phyloP scores from a whole-genome alignment of 2,113 vertebrate species.

The Oreochromis niloticus region DNA sequence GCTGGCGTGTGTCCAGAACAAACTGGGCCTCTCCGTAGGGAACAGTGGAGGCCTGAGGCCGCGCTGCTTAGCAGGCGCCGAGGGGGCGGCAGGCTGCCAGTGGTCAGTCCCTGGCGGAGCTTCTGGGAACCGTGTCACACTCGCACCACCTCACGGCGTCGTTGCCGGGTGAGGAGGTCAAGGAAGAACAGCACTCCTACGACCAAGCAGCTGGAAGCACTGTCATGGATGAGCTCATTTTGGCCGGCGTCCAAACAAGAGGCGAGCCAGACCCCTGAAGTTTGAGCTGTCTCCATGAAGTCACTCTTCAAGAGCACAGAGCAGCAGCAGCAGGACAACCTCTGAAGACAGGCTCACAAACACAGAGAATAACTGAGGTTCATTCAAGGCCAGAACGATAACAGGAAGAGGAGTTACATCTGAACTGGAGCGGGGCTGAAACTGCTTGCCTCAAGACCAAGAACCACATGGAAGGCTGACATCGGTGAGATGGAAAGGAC shows the following conservation, averaged over 20 bases:
- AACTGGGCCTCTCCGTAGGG: conserved; percentile 57
- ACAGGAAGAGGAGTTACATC: conserved; percentile 1
- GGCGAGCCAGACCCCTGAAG: conserved; percentile 22
- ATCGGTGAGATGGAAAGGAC: not conserved
- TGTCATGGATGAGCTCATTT: conserved; percentile 66
- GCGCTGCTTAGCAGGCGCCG: conserved; percentile 57
- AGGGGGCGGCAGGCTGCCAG: conserved; percentile 55
- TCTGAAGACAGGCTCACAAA: conserved; percentile 19
- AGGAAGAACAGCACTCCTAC: conserved; percentile 15
- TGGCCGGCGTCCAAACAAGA: conserved; percentile 51
- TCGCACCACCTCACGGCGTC: conserved; percentile 13
- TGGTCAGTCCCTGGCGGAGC: conserved; percentile 41
- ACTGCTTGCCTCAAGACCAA: not conserved
- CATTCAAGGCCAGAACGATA: conserved; percentile 18
- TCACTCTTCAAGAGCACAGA: conserved; percentile 34
- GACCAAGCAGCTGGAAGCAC: conserved; percentile 46
- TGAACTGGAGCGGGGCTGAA: not conserved
- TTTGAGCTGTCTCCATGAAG: conserved; percentile 37
- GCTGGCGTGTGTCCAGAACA: conserved; percentile 67
- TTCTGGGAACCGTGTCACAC: conserved; percentile 46
- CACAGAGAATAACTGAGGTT: conserved; percentile 17
- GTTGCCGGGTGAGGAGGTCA: conserved; percentile 15
- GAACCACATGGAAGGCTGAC: not conserved
- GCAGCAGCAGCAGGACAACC: not conserved
- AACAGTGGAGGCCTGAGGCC: conserved; percentile 48